A percentile compares a stretch with the other conserved stretches of the same genome.
phyloP scores from a whole-genome alignment of 2,797 vertebrate species.

The Lithobates sylvaticus region DNA sequence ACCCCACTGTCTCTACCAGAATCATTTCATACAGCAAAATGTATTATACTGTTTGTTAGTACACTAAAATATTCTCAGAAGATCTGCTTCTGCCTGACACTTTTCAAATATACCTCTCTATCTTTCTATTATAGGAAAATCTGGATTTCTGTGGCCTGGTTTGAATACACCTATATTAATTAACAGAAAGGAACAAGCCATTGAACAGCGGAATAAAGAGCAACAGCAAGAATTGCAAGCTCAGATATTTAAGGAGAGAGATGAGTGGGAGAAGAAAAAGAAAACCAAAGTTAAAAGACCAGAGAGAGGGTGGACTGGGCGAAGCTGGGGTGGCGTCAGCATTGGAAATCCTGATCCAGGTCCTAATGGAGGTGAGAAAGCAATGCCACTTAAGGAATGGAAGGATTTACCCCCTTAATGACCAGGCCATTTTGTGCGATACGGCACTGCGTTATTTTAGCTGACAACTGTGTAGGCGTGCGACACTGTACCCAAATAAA shows the following conservation, averaged over 20 bases:
- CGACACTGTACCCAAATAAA: no score
- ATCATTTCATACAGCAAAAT: no score
- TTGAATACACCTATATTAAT: constrained; percentile 84
- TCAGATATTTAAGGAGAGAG: constrained; percentile 78
- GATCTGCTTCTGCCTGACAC: no score
- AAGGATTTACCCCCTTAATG: no score
- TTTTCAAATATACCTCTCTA: neutral
- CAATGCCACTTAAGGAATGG: no score
- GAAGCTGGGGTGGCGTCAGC: constrained; percentile 88
- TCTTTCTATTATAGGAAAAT: constrained; percentile 77
- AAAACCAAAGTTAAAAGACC: constrained; percentile 80
- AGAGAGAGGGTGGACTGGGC: constrained; percentile 91
- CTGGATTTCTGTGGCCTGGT: constrained; percentile 93
- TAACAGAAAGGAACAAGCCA: constrained; percentile 73
- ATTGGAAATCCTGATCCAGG: constrained; percentile 89
- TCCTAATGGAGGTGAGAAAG: constrained; percentile 88
- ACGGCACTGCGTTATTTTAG: no score
- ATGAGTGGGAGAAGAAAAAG: constrained; percentile 85
- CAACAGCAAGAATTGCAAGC: constrained; percentile 81
- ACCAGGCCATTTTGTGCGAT: no score
- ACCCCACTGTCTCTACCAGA: no score
- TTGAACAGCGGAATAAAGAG: constrained; percentile 76
- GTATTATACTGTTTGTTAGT: no score
- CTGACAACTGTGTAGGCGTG: no score
- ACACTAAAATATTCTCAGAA: no score